phyloP scores from a whole-genome alignment of 2,113 vertebrate genomes.

The Megaleporinus macrocephalus region DNA sequence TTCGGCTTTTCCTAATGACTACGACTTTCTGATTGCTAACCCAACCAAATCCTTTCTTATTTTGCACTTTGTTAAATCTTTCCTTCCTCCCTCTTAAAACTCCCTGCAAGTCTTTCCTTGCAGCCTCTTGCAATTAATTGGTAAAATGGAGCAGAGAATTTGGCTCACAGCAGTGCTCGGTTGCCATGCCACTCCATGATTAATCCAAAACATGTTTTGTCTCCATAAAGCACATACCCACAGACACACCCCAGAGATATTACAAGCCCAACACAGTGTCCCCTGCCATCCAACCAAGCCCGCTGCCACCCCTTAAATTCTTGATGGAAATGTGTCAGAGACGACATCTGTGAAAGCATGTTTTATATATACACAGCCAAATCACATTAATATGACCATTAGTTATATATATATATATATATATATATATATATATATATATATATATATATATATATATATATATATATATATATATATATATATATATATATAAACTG shows the following conservation, averaged over 20 bases:
- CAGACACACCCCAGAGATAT: neutral
- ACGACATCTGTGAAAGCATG: no score
- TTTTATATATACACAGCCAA: no score
- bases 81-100: neutral
- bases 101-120: no score
- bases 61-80: conserved; percentile 8
- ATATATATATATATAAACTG: no score
- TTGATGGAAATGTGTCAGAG: no score
- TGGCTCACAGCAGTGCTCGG: neutral
- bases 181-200: neutral
- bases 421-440: no score
- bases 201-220: conserved; percentile 14
- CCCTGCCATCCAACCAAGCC: neutral
- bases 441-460: no score
- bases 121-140: conserved; percentile 13
- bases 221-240: neutral
- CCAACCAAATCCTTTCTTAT: neutral
- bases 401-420: no score
- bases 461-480: no score
- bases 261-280: neutral
- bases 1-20: conserved; percentile 19
- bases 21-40: conserved; percentile 3
- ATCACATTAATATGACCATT: no score
- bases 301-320: no score
- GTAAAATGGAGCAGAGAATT: conserved; percentile 17